Evolutionary conservation across 2,797 vertebrate species (phyloP), one percentile per base, ranked within the genome.

Genomic region (Myiotriccus ornatus): DNA sequence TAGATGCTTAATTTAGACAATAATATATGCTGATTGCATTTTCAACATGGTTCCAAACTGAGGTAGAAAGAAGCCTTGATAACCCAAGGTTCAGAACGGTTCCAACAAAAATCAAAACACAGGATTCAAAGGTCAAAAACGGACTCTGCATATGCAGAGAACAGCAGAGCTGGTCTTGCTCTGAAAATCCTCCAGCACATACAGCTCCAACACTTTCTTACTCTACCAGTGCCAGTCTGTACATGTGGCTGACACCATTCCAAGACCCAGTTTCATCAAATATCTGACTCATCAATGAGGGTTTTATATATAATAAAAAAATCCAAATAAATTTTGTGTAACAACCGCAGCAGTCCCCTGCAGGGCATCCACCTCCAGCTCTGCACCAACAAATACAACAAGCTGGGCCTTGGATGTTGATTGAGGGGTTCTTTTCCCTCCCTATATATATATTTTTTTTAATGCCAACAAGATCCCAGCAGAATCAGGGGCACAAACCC

Each of bases 341-440:
- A 55, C 9, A 56, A 12, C 17, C 17, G 8, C 62, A 64, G 76
- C 46, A 86, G 17, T 3, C 34, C 44, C 37, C 20, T 19, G 56
- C 3, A 52, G 41, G 37, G 57, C 74, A 84, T 32, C 23, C 34
- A 68, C 55, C 25, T 65, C 50, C 67, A 88, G 30, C 13, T 88
- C 49, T n/a, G 77, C 49, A 57, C 44, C 46, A 87, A 28, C 14
- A 49, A 14, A 27, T 0, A 0, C 1, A 65, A 60, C 30, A 47
- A 59, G 34, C 8, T 39, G 18, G 21, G 35, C 30, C 19, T 22
- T 44, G 25, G 39, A 21, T 2, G 0, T 11, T 59, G 32, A 10
- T 0, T 79, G 16, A 7, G 14, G 27, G 1, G 3, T 7, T 62
- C 34, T 44, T 22, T 6, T 47, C 20, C 8, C 17, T 30, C 14